These are phyloP conservation scores for Tachina fera DNA, from an alignment of 2,888 invertebrate genomes.

Conservation along the genomic window DNA sequence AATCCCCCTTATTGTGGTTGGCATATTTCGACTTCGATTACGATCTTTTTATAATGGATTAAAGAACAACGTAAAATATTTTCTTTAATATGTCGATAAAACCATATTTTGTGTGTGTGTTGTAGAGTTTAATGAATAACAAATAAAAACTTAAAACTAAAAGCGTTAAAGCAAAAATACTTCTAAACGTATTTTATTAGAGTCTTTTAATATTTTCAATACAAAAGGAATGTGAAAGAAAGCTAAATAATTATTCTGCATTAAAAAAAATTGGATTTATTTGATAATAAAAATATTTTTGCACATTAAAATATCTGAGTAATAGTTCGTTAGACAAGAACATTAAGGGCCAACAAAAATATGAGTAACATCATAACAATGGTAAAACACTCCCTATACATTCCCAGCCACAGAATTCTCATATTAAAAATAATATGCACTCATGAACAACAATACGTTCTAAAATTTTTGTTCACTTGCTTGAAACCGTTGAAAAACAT, in stretches of 20 bases:
- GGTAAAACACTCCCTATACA: neutral
- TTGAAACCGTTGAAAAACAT: constrained; percentile 1
- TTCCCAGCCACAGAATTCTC: neutral
- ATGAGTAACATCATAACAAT: neutral
- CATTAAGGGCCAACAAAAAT: neutral
- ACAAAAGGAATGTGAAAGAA: neutral
- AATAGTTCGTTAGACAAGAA: constrained; percentile 1
- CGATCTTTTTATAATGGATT: too few relatives aligned
- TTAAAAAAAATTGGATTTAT: neutral
- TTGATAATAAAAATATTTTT: neutral
- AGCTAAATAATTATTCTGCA: neutral
- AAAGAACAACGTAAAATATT: too few relatives aligned
- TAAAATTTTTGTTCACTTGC: neutral
- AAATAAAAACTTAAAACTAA: too few relatives aligned
- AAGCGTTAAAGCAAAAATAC: neutral
- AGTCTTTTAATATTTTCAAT: neutral
- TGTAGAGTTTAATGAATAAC: too few relatives aligned
- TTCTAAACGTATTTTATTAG: too few relatives aligned
- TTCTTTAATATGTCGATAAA: too few relatives aligned
- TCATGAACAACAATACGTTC: neutral
- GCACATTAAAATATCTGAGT: neutral
- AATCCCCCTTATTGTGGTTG: too few relatives aligned
- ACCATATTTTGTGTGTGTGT: too few relatives aligned
- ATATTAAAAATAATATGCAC: neutral
- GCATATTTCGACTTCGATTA: too few relatives aligned